Evolutionary conservation across 1,140 invertebrate genomes (phyloP), one percentile per base, ranked within the genome.

Genomic region (Magallana angulata): DNA sequence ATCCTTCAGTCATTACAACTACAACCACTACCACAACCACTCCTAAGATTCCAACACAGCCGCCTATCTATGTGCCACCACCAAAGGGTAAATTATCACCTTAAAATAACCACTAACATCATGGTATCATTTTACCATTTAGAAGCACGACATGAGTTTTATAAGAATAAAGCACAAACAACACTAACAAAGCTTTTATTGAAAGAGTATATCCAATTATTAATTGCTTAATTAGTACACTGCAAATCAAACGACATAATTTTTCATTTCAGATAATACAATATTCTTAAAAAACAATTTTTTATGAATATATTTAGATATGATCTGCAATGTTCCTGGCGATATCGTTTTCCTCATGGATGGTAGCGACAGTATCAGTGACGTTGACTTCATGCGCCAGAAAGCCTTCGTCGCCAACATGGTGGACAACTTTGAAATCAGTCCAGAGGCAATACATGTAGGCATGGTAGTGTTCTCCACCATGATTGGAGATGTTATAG

Each of bases 331-430:
- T 84, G 88, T 90, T 2, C 90, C 92, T 0, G 91, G 89, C 1
- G 92, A 92, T 57, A 90, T 92, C n/a, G 89, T 92, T 1, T 92
- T 92, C 62, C 64, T 92, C 7, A 88, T 92, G 89, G 92, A 92
- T 82, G 90, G 90, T 8, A 91, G 90, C 7, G 86, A 89, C 80
- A 92, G 91, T 82, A 92, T 92, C 57, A 88, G 88, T 81, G 82
- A 87, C 48, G 58, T 16, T 1, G 92, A 92, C 82, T 92, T 91
- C 87, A 60, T 87, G 14, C 84, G 89, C 58, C 89, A 90, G 82
- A 91, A 92, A 81, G 87, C 89, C 18, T 92, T 92, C 84, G 90
- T 92, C 12, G 87, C 85, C 3, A 91, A 90, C 57, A 88, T 92
- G 83, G 90, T 92, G 36, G 90, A 92, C 85, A 90, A 88, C 9